Percentiles rank a stretch among this genome's conserved stretches.
Evolutionary conservation across 2,113 vertebrate species (phyloP).

Genomic region (Melanostigma gelatinosum): DNA sequence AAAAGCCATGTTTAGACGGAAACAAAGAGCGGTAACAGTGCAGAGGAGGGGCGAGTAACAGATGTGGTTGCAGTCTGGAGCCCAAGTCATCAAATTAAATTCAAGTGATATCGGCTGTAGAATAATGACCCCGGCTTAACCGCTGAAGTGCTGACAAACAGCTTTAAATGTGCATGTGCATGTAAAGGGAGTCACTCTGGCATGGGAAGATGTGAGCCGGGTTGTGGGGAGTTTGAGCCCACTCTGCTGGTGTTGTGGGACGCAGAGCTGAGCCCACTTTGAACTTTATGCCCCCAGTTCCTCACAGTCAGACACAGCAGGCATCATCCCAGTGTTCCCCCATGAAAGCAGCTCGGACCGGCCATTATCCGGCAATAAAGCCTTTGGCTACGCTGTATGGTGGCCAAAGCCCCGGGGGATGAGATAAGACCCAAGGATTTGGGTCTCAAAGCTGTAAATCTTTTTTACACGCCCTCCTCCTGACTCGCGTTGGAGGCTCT

Average conservation of each 20-base stretch:
- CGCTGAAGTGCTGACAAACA: conserved; percentile 33
- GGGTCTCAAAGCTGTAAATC: conserved; percentile 70
- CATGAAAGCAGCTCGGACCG: conserved; percentile 59
- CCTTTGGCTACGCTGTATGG: conserved; percentile 55
- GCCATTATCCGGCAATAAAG: conserved; percentile 64
- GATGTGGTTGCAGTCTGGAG: conserved; percentile 20
- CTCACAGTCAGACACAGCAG: conserved; percentile 51
- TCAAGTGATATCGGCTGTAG: conserved; percentile 16
- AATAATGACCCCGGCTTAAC: conserved; percentile 12
- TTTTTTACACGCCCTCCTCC: conserved; percentile 69
- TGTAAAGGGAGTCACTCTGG: conserved; percentile 27
- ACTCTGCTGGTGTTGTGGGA: conserved; percentile 15
- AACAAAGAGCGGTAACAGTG: background rate
- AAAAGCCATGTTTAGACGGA: conserved; percentile 20
- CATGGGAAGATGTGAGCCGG: conserved; percentile 44
- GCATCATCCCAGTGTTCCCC: conserved; percentile 57
- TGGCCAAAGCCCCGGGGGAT: conserved; percentile 61
- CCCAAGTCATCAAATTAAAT: conserved; percentile 23
- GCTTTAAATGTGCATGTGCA: conserved; percentile 23
- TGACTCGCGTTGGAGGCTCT: conserved; percentile 49
- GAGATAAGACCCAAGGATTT: conserved; percentile 70
- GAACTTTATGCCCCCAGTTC: conserved; percentile 66
- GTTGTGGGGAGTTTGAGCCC: conserved; percentile 25
- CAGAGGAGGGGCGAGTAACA: conserved; percentile 13
- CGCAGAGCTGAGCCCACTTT: conserved; percentile 51